phyloP scores from a whole-genome alignment of 1,140 invertebrate genomes.

The Drosophila pectinifera region DNA sequence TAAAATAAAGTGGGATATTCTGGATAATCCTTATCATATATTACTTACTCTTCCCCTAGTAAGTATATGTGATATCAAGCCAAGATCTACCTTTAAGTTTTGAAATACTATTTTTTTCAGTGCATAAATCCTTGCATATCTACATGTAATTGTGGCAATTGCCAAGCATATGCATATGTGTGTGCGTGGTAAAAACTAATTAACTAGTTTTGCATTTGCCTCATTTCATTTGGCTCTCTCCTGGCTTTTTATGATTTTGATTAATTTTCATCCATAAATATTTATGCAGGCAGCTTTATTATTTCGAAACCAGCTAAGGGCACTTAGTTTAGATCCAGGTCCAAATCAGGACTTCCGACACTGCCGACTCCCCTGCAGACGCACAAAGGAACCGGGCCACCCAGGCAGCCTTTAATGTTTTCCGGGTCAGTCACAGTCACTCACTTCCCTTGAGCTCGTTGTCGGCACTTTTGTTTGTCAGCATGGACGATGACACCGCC shows the following conservation, averaged over 20 bases:
- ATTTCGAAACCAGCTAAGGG: slow-evolving; percentile 46
- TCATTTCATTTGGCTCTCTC: slow-evolving; percentile 57
- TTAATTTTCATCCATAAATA: slow-evolving; percentile 79
- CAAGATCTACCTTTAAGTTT: too few relatives aligned
- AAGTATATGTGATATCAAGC: too few relatives aligned
- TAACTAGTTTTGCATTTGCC: slow-evolving; percentile 68
- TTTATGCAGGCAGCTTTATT: slow-evolving; percentile 73
- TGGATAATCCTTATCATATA: too few relatives aligned
- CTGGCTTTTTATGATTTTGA: slow-evolving; percentile 64
- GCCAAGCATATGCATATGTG: slow-evolving; percentile 19
- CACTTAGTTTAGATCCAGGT: slow-evolving; percentile 63
- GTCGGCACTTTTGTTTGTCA: slow-evolving; percentile 81
- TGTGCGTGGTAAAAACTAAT: slow-evolving; percentile 76
- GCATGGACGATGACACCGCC: slow-evolving; percentile 77
- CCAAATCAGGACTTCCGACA: not conserved
- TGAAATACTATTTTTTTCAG: slow-evolving; percentile 1
- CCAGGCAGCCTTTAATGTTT: slow-evolving; percentile 74
- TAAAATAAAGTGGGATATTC: too few relatives aligned
- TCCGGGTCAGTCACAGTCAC: slow-evolving; percentile 80
- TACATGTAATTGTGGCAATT: slow-evolving; percentile 31
- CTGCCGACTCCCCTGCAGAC: slow-evolving; percentile 7
- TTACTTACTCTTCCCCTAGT: too few relatives aligned
- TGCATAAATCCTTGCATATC: slow-evolving; percentile 20
- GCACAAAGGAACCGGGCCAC: slow-evolving; percentile 52
- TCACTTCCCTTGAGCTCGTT: slow-evolving; percentile 81